phyloP scores from a whole-genome alignment of 1,140 invertebrate genomes.

The Monochamus saltuarius region DNA sequence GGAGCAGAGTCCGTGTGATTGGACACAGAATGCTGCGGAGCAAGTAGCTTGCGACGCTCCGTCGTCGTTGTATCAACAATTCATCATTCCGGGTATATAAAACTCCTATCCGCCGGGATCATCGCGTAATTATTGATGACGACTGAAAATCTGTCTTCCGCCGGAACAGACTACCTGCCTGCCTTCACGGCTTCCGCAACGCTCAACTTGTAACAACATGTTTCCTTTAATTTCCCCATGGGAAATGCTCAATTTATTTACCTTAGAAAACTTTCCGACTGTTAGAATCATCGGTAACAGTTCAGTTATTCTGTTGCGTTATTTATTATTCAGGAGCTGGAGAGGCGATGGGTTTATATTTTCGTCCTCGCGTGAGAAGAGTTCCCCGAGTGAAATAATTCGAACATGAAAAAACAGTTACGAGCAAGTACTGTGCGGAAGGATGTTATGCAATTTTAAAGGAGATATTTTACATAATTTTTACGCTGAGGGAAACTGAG shows the following conservation, averaged over 20 bases:
- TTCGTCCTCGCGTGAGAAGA: no score
- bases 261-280: conserved; percentile 1
- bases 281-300: neutral
- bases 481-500: no score
- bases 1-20: conserved; percentile 19
- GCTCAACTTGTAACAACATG: conserved; percentile 28
- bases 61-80: conserved; percentile 23
- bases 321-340: no score
- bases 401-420: no score
- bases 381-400: no score
- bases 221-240: conserved; percentile 32
- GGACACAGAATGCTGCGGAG: conserved; percentile 5
- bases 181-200: conserved; percentile 23
- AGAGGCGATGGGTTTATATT: no score
- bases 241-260: conserved; percentile 20
- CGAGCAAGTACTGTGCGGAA: no score
- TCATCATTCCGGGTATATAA: conserved; percentile 29
- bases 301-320: no score
- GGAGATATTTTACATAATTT: no score
- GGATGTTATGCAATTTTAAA: no score
- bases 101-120: conserved; percentile 22
- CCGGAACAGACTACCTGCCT: conserved; percentile 17
- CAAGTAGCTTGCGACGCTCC: neutral
- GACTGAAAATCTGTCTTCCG: conserved; percentile 32
- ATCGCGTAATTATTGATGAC: conserved; percentile 32